Percentiles rank a stretch among this genome's conserved stretches.
These are phyloP conservation scores for Picus viridis DNA, from an alignment of 2,797 vertebrate species.

Conservation along the genomic window DNA sequence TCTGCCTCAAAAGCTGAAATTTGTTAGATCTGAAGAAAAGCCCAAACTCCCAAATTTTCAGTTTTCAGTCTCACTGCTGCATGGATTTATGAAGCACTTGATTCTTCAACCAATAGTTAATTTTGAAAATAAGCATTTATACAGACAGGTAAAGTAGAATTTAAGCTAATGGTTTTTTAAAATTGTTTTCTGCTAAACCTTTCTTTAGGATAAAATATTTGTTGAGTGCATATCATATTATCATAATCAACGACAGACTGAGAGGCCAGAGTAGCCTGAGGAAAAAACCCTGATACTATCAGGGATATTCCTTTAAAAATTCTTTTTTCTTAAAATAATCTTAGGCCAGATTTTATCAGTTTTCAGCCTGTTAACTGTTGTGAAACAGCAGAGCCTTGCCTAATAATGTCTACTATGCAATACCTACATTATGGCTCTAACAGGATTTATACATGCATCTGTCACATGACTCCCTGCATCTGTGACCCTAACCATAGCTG, in stretches of 20 bases:
- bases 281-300: not conserved
- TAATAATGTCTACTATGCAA: not conserved
- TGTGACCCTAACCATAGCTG: constrained; percentile 1
- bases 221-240: not conserved
- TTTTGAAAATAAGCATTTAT: not conserved
- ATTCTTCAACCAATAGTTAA: not conserved
- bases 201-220: not conserved
- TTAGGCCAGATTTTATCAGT: not conserved
- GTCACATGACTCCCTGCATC: not conserved
- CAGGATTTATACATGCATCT: not conserved
- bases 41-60: not conserved
- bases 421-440: constrained; percentile 6
- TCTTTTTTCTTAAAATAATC: not conserved
- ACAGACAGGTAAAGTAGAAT: not conserved
- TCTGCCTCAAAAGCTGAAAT: not conserved
- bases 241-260: not conserved
- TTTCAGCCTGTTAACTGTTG: not conserved
- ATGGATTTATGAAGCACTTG: not conserved
- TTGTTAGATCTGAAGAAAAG: not conserved
- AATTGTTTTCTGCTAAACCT: not conserved
- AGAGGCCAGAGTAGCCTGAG: not conserved
- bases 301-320: not conserved
- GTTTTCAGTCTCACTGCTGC: not conserved
- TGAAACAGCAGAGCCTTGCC: not conserved
- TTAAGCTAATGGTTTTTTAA: not conserved